phyloP scores from a whole-genome alignment of 2,113 vertebrate genomes.

The Galbula dea region DNA sequence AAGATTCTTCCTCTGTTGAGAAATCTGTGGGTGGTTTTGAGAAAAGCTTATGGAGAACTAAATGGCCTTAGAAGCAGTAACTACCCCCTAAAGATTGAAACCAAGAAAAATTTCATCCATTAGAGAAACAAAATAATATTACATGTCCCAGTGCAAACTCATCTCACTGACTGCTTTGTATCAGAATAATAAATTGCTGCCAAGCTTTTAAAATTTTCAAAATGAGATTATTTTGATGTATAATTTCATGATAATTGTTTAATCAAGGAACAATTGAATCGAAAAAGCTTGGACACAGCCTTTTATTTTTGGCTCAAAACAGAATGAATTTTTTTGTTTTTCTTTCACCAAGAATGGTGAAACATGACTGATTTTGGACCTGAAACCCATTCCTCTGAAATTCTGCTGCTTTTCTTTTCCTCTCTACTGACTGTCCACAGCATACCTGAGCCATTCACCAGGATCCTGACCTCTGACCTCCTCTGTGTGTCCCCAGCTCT shows the following conservation, averaged over 20 bases:
- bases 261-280: neutral
- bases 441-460: neutral
- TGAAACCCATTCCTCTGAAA: neutral
- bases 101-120: neutral
- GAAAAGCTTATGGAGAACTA: neutral
- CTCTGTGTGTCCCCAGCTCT: neutral
- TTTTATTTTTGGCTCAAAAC: neutral
- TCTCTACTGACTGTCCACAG: accelerated
- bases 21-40: neutral
- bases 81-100: neutral
- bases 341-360: neutral
- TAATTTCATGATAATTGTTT: neutral
- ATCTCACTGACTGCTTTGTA: neutral
- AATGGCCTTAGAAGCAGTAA: neutral
- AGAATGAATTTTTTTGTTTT: neutral
- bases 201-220: neutral
- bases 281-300: neutral
- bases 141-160: neutral
- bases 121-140: neutral
- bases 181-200: neutral
- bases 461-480: neutral
- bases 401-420: neutral
- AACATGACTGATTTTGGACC: neutral
- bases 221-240: neutral
- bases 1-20: neutral